phyloP scores from a whole-genome alignment of 2,888 invertebrate species.

The Troilus luridus region DNA sequence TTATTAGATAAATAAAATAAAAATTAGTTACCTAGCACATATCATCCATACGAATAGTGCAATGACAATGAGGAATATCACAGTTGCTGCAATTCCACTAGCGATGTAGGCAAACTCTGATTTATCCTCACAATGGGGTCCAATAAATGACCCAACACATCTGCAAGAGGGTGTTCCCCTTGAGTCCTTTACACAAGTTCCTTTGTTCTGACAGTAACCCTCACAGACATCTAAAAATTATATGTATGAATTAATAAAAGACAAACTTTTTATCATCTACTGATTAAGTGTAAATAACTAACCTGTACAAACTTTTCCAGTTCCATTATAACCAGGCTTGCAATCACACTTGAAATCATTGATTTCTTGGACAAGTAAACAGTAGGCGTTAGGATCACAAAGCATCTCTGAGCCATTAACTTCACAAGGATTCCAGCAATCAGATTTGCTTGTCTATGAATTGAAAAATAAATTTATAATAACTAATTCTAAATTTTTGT shows the following conservation, averaged over 20 bases:
- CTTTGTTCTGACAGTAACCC: slow-evolving; percentile 91
- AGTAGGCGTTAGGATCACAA: slow-evolving; percentile 90
- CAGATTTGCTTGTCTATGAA: slow-evolving; percentile 79
- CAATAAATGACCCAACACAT: slow-evolving; percentile 93
- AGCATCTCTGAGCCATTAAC: slow-evolving; percentile 85
- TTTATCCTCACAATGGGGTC: slow-evolving; percentile 89
- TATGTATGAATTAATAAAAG: not conserved
- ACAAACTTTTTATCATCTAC: not conserved
- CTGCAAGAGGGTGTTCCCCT: slow-evolving; percentile 89
- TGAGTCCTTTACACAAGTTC: slow-evolving; percentile 86
- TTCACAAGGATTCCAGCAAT: slow-evolving; percentile 93
- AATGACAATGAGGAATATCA: slow-evolving; percentile 92
- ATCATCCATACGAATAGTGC: slow-evolving; percentile 97
- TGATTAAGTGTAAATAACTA: slow-evolving; percentile 63
- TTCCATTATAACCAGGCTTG: slow-evolving; percentile 93
- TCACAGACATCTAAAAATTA: slow-evolving; percentile 81
- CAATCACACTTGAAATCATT: slow-evolving; percentile 92
- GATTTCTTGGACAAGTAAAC: slow-evolving; percentile 85
- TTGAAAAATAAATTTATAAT: slow-evolving; percentile 35
- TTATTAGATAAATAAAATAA: not conserved
- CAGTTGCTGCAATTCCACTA: slow-evolving; percentile 94
- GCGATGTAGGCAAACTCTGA: slow-evolving; percentile 97
- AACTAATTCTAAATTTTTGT: not conserved
- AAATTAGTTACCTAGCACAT: slow-evolving; percentile 80
- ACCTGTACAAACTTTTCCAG: slow-evolving; percentile 83